Percentiles rank a stretch among this genome's conserved stretches.
Conservation (phyloP, 2,797 vertebrate genomes). For the Morus bassanus region DNA sequence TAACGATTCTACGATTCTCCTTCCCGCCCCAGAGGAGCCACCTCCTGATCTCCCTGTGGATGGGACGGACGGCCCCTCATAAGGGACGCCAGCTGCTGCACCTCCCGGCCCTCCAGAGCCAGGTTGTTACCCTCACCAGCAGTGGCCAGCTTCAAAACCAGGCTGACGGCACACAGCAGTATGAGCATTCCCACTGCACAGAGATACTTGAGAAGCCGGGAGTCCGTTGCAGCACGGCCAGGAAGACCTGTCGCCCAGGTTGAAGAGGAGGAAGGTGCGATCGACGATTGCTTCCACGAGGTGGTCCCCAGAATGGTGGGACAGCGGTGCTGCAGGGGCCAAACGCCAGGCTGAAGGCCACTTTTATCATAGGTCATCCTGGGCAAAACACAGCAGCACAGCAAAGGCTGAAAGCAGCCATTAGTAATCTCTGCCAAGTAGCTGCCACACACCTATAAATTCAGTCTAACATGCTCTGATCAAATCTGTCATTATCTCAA, state of each 20-base stretch:
- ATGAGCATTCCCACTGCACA: neutral
- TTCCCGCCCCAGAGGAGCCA: fast-evolving
- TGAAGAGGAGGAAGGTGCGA: neutral
- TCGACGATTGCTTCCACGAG: fast-evolving
- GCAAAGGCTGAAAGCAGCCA: neutral
- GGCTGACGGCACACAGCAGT: neutral
- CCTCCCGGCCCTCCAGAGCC: neutral
- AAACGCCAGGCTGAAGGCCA: neutral
- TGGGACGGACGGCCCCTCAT: neutral
- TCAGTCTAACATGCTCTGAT: neutral
- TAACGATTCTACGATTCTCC: neutral
- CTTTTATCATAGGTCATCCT: neutral
- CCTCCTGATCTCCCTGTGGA: neutral
- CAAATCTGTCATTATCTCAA: neutral
- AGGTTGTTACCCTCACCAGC: neutral
- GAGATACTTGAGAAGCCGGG: neutral
- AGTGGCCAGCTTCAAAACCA: neutral
- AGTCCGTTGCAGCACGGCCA: fast-evolving
- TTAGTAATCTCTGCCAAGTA: neutral
- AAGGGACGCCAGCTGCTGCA: neutral
- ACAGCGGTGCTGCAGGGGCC: neutral
- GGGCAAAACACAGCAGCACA: neutral
- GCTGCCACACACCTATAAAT: neutral
- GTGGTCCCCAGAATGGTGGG: neutral
- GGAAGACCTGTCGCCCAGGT: neutral